These are phyloP conservation scores for Pteria penguin DNA, from an alignment of 2,888 invertebrate species.

Conservation along the genomic window DNA sequence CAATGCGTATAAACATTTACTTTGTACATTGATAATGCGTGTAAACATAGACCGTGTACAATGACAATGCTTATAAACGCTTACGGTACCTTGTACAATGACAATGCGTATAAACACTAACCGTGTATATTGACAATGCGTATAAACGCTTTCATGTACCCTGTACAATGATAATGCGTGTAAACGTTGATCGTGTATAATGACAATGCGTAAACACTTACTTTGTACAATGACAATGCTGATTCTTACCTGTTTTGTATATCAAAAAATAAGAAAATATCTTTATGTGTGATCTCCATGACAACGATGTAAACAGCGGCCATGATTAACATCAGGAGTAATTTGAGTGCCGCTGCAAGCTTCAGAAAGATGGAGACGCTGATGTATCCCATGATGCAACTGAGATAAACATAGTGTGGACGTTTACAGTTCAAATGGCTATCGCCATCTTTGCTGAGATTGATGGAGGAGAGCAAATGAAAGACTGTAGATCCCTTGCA, in stretches of 20 bases:
- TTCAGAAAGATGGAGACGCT: conserved; percentile 91
- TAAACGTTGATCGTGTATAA: background rate
- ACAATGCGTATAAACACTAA: no score
- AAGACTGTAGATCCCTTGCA: conserved; percentile 74
- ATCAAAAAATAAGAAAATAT: conserved; percentile 91
- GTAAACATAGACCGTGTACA: no score
- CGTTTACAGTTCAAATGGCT: conserved; percentile 85
- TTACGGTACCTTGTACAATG: no score
- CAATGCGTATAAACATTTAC: no score
- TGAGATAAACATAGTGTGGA: conserved; percentile 92
- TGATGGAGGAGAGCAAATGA: conserved; percentile 58
- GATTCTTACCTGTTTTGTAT: conserved; percentile 58
- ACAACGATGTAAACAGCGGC: conserved; percentile 91
- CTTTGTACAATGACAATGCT: no score
- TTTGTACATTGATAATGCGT: no score
- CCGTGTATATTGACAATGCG: no score
- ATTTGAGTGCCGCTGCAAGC: conserved; percentile 91
- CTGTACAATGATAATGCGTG: background rate
- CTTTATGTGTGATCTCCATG: conserved; percentile 89
- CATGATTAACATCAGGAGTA: conserved; percentile 85
- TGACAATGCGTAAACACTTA: background rate
- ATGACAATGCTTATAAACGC: no score
- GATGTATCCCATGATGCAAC: conserved; percentile 91
- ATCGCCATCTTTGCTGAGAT: conserved; percentile 52
- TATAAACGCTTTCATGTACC: no score